Evolutionary conservation across 2,888 invertebrate species (phyloP), one percentile per base, ranked within the genome.

Genomic region (Agriopis aurantiaria): DNA sequence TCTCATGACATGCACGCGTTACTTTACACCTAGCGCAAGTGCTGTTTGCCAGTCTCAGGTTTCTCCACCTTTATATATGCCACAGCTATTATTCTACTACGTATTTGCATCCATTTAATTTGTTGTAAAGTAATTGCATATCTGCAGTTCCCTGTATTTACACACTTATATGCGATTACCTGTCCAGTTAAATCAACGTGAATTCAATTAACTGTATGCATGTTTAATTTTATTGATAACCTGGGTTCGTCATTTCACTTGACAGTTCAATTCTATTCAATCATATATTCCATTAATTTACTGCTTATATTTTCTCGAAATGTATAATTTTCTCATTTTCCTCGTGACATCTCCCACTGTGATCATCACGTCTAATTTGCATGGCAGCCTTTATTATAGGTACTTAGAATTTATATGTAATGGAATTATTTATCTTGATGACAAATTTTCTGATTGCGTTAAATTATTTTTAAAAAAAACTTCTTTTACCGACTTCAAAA

Each of bases 191-290:
- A 65, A 62, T 65, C 55, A 62, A 40, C 57, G 65, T 46, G n/a
- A 61, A 46, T 61, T 65, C 33, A 65, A 65, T 65, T 68, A 65
- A 56, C 63, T 71, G 60, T 65, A 45, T 17, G 10, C 69, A 67
- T 60, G 64, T 68, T 69, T 72, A 63, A 43, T 67, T n/a, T n/a
- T 65, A 61, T 65, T 63, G 75, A 74, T 76, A 71, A 66, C 71
- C 59, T 64, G 63, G 33, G 51, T 51, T 53, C 62, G 46, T 74
- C 55, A 65, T 66, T 73, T 58, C 55, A 67, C 55, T 68, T 68
- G 68, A 71, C 68, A 71, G 51, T 55, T 46, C 63, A 63, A 68
- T 68, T 43, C 52, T 51, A 58, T 55, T 46, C 63, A 63, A 68
- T 68, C 51, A 62, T 51, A 58, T n/a, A 6, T 1, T 17, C 46